phyloP scores from a whole-genome alignment of 2,888 invertebrate genomes.

The Eupithecia subfuscata region DNA sequence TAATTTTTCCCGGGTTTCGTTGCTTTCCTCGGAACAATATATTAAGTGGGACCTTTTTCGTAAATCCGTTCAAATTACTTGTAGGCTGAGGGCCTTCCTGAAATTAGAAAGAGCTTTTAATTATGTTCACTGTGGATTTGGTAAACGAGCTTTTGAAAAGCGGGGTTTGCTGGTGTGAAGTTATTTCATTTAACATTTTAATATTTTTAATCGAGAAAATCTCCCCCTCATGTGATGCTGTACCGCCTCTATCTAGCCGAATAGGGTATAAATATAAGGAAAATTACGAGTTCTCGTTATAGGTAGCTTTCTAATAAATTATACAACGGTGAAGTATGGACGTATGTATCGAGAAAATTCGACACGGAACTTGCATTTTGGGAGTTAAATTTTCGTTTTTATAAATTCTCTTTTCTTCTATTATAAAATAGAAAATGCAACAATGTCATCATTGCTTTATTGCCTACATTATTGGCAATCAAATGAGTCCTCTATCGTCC shows the following conservation, averaged over 20 bases:
- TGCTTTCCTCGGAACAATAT: conserved; percentile 59
- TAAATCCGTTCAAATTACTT: conserved; percentile 68
- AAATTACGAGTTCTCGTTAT: background rate
- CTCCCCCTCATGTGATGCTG: background rate
- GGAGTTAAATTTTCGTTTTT: too few relatives aligned
- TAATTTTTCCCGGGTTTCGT: conserved; percentile 51
- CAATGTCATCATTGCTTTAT: too few relatives aligned
- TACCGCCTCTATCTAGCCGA: background rate
- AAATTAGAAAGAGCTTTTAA: conserved; percentile 57
- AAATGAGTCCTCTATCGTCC: too few relatives aligned
- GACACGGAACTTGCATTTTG: background rate
- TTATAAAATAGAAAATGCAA: too few relatives aligned
- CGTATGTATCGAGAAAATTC: background rate
- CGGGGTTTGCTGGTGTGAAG: conserved; percentile 17
- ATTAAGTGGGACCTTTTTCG: conserved; percentile 66
- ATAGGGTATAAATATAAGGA: background rate
- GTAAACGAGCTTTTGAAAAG: conserved; percentile 47
- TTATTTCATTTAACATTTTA: conserved; percentile 12
- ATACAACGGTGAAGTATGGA: background rate
- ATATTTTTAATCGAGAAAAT: conserved; percentile 3
- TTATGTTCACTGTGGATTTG: conserved; percentile 53
- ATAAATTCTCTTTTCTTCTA: too few relatives aligned
- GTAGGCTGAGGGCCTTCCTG: conserved; percentile 52
- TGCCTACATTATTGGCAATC: too few relatives aligned
- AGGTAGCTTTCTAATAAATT: background rate